Evolutionary conservation across 2,113 vertebrate genomes (phyloP).

Genomic region (Microtus pennsylvanicus): DNA sequence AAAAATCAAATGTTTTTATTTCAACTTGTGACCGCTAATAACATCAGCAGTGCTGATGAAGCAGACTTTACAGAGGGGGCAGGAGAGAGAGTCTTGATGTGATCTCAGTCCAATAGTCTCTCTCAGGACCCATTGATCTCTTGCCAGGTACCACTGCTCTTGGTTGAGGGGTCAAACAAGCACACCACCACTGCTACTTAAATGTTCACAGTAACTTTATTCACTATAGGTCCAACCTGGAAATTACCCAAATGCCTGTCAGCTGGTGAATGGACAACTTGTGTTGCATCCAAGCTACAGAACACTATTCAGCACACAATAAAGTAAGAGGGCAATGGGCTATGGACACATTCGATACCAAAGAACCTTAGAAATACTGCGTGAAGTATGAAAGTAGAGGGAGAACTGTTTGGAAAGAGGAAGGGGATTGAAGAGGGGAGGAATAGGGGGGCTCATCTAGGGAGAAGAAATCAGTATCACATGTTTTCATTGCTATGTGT

Average conservation of each 20-base stretch:
- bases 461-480: background rate
- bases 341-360: background rate
- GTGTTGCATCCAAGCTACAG: background rate
- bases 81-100: background rate
- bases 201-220: slow-evolving; percentile 44
- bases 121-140: background rate
- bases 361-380: slow-evolving; percentile 8
- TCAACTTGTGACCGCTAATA: background rate
- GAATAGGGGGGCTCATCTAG: background rate
- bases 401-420: background rate
- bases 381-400: background rate
- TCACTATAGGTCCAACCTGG: background rate
- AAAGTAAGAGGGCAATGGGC: background rate
- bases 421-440: background rate
- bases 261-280: background rate
- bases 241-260: slow-evolving; percentile 6
- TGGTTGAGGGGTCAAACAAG: background rate
- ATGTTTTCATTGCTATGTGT: background rate
- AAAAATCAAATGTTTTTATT: slow-evolving; percentile 1
- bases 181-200: background rate
- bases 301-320: slow-evolving; percentile 11
- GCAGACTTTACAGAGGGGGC: background rate
- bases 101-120: background rate
- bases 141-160: background rate
- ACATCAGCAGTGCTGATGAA: slow-evolving; percentile 13